Evolutionary conservation across 2,797 vertebrate species (phyloP).

Genomic region (Malacoctenus gilli): DNA sequence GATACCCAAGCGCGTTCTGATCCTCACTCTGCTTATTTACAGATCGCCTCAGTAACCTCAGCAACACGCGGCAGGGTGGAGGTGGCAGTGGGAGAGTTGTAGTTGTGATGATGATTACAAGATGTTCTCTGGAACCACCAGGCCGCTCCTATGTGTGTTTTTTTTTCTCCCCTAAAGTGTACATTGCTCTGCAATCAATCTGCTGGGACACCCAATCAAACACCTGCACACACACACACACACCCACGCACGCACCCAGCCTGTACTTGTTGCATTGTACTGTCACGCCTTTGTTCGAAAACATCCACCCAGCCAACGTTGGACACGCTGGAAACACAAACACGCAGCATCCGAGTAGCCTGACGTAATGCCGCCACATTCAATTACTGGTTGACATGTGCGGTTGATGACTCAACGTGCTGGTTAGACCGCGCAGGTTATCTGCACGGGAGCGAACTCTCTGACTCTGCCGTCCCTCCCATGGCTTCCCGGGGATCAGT

Average conservation of each 20-base stretch:
- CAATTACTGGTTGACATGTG: not conserved
- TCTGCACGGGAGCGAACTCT: too few relatives aligned
- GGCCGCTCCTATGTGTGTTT: conserved; percentile 13
- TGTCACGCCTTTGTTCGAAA: too few relatives aligned
- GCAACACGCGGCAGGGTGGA: conserved; percentile 6
- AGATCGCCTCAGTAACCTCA: conserved; percentile 7
- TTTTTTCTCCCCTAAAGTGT: conserved; percentile 5
- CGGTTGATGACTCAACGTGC: conserved; percentile 3
- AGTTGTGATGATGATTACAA: conserved; percentile 37
- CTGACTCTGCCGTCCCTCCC: conserved; percentile 13
- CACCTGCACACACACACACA: conserved; percentile 12
- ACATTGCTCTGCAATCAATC: conserved; percentile 9
- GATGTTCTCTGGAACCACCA: conserved; percentile 16
- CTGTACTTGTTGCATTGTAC: not conserved
- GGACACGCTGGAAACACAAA: not conserved
- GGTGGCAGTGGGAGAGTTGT: conserved; percentile 1
- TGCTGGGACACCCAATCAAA: conserved; percentile 9
- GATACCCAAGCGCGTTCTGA: not conserved
- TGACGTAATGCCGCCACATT: not conserved
- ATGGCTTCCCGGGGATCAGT: conserved; percentile 19
- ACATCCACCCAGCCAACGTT: too few relatives aligned
- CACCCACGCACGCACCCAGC: too few relatives aligned
- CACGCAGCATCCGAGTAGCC: not conserved
- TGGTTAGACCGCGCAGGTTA: not conserved
- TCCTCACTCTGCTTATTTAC: not conserved